phyloP scores from a whole-genome alignment of 23 tunicate genomes.

The Halocynthia aurantium region DNA sequence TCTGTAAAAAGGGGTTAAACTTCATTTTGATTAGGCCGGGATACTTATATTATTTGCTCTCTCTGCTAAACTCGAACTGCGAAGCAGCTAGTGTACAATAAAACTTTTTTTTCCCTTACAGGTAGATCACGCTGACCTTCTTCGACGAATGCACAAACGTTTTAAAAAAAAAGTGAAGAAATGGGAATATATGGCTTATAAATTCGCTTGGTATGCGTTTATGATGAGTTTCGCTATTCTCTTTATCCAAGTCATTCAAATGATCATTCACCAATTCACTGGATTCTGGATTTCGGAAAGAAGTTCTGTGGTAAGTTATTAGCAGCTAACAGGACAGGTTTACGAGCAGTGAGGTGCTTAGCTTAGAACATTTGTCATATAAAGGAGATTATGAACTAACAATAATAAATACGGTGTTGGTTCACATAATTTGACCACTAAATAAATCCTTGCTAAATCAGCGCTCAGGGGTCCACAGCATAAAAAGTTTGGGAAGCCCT shows the following conservation, averaged over 20 bases:
- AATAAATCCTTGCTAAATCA: too few species aligned
- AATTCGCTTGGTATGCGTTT: slow-evolving; percentile 53
- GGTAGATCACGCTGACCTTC: slow-evolving; percentile 66
- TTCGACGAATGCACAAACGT: slow-evolving; percentile 61
- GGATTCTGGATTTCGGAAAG: slow-evolving; percentile 22
- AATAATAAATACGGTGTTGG: too few species aligned
- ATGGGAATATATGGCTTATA: slow-evolving; percentile 60
- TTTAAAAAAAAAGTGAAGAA: slow-evolving; percentile 56
- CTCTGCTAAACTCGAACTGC: neutral
- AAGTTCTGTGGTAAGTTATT: neutral
- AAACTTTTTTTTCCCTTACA: slow-evolving; percentile 2
- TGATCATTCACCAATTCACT: slow-evolving; percentile 53
- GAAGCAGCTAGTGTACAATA: neutral
- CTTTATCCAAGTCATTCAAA: slow-evolving; percentile 61
- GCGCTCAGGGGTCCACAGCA: too few species aligned
- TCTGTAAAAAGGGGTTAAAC: too few species aligned
- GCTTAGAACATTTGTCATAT: too few species aligned
- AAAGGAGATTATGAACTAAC: too few species aligned
- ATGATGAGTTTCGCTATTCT: slow-evolving; percentile 57
- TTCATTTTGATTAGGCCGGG: too few species aligned
- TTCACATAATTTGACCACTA: too few species aligned
- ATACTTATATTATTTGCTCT: too few species aligned
- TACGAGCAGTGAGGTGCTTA: too few species aligned
- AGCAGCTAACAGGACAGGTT: too few species aligned
- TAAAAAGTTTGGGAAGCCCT: too few species aligned